Conservation (phyloP, 2,797 vertebrate genomes). For the Geotrypetes seraphini region DNA sequence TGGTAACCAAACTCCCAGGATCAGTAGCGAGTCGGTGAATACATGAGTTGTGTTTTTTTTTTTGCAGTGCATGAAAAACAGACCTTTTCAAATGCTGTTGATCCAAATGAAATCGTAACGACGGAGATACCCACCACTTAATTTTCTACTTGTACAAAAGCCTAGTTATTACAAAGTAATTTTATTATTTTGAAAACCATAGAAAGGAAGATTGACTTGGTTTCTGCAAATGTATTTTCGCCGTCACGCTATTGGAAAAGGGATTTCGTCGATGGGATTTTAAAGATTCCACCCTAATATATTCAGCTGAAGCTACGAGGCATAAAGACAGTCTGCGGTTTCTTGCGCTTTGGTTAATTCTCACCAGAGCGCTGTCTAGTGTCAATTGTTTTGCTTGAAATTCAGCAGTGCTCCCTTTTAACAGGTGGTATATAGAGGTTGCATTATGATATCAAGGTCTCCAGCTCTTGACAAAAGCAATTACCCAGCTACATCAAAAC, state of each 20-base stretch:
- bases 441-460: neutral
- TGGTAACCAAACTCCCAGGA: neutral
- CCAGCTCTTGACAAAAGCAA: neutral
- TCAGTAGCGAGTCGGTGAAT: neutral
- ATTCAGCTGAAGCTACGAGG: constrained; percentile 8
- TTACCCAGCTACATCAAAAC: neutral
- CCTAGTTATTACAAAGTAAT: neutral
- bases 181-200: neutral
- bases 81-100: neutral
- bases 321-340: constrained; percentile 3
- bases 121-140: neutral
- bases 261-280: neutral
- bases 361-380: neutral
- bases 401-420: constrained; percentile 6
- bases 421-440: neutral
- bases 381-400: constrained; percentile 16
- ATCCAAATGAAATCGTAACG: neutral
- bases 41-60: too few relatives aligned
- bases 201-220: neutral
- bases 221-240: neutral
- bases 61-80: neutral
- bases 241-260: neutral
- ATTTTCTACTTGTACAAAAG: neutral
- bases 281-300: neutral
- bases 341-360: constrained; percentile 5